Percentiles rank a stretch among this genome's conserved stretches.
These are phyloP conservation scores for Lasius fuliginosus DNA, from an alignment of 2,888 invertebrate genomes.

Conservation along the genomic window DNA sequence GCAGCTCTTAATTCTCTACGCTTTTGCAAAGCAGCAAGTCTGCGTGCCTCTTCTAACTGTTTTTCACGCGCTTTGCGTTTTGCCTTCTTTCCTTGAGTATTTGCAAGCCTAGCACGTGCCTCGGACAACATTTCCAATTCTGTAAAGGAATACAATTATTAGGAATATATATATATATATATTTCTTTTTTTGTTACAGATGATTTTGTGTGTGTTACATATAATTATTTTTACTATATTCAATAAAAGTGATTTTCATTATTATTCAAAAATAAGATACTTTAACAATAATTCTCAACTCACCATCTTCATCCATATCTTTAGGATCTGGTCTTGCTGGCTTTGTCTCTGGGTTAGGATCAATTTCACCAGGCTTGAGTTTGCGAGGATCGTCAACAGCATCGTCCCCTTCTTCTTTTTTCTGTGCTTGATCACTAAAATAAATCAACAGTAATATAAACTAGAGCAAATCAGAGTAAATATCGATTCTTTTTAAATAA, in stretches of 20 bases:
- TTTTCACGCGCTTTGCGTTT: constrained; percentile 98
- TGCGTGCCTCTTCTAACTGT: constrained; percentile 98
- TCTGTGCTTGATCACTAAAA: constrained; percentile 97
- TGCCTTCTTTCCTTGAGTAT: constrained; percentile 98
- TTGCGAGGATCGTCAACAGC: constrained; percentile 97
- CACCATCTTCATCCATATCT: constrained; percentile 99
- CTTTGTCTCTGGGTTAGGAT: constrained; percentile 99
- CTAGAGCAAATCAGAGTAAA: neutral
- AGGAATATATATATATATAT: constrained; percentile 5
- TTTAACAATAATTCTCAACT: constrained; percentile 47
- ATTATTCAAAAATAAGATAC: neutral
- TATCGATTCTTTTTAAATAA: neutral
- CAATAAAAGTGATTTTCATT: neutral
- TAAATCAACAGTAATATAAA: constrained; percentile 19
- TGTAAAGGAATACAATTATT: constrained; percentile 82
- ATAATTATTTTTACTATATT: constrained; percentile 9
- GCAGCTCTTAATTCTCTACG: constrained; percentile 98
- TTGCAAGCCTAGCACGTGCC: constrained; percentile 98
- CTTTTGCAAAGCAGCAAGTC: constrained; percentile 98
- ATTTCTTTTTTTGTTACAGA: neutral
- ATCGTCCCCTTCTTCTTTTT: constrained; percentile 98
- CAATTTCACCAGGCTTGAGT: constrained; percentile 99
- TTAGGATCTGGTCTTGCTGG: constrained; percentile 99
- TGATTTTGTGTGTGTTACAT: no score
- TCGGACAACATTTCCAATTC: constrained; percentile 99